Conservation (phyloP, 2,888 invertebrate species). For the Luperina testacea region DNA sequence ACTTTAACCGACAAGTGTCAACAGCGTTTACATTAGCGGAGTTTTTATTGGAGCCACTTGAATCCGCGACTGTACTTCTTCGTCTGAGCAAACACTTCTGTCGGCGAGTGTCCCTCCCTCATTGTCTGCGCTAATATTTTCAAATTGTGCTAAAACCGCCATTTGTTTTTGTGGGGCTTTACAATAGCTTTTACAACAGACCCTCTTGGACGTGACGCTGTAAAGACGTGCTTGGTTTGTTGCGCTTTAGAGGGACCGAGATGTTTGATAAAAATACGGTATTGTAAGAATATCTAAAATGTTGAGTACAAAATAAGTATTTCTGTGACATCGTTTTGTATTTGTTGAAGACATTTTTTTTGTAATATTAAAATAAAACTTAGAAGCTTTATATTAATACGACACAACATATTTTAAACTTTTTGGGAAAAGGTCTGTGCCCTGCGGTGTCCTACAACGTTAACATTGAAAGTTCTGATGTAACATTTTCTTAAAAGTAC, state of each 20-base stretch:
- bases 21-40: conserved; percentile 34
- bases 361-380: background rate
- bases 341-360: background rate
- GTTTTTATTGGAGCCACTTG: conserved; percentile 42
- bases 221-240: background rate
- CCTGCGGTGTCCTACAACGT: background rate
- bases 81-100: conserved; percentile 38
- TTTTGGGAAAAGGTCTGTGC: background rate
- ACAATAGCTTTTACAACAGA: conserved; percentile 34
- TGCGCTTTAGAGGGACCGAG: background rate
- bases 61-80: conserved; percentile 27
- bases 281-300: background rate
- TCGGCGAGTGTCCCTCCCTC: conserved; percentile 34
- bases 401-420: background rate
- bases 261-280: conserved; percentile 7
- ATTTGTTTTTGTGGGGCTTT: conserved; percentile 14
- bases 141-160: conserved; percentile 12
- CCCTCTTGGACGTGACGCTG: conserved; percentile 26
- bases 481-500: background rate
- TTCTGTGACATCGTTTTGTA: background rate
- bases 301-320: background rate
- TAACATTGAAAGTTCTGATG: background rate
- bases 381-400: background rate
- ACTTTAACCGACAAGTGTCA: conserved; percentile 31
- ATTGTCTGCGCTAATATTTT: conserved; percentile 38